Conservation (phyloP, 2,888 invertebrate genomes). For the Eupithecia dodoneata region DNA sequence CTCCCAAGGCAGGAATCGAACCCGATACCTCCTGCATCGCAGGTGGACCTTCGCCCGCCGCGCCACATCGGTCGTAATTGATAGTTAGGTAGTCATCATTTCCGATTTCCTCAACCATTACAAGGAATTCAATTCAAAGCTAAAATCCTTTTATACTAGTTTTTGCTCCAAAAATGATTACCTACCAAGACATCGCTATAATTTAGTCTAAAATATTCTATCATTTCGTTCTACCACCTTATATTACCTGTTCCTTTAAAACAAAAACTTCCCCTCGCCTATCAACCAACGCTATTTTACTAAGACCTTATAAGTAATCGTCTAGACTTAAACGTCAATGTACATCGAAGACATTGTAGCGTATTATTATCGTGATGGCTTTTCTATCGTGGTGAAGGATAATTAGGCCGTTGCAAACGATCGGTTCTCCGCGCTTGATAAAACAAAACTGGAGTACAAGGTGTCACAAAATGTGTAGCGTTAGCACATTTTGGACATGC, state of each 20-base stretch:
- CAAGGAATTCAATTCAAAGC: background rate
- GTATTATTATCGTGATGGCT: constrained; percentile 20
- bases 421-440: constrained; percentile 24
- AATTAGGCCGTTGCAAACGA: constrained; percentile 37
- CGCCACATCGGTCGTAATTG: background rate
- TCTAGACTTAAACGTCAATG: constrained; percentile 25
- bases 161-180: constrained; percentile 7
- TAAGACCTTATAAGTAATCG: background rate
- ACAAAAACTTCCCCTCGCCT: background rate
- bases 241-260: background rate
- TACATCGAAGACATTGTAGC: constrained; percentile 22
- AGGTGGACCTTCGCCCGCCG: too few relatives aligned
- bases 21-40: too few relatives aligned
- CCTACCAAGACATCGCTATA: background rate
- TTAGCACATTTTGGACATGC: background rate
- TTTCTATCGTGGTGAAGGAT: constrained; percentile 27
- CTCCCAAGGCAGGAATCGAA: too few relatives aligned
- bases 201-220: constrained; percentile 13
- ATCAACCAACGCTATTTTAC: constrained; percentile 5
- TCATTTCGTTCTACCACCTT: constrained; percentile 1
- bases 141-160: background rate
- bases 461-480: background rate
- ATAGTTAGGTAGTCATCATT: background rate
- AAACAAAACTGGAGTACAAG: constrained; percentile 21
- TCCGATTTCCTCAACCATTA: constrained; percentile 8